Percentiles rank a stretch among this genome's conserved stretches.
Evolutionary conservation across 2,888 invertebrate species (phyloP).

Genomic region (Nephrotoma flavescens): DNA sequence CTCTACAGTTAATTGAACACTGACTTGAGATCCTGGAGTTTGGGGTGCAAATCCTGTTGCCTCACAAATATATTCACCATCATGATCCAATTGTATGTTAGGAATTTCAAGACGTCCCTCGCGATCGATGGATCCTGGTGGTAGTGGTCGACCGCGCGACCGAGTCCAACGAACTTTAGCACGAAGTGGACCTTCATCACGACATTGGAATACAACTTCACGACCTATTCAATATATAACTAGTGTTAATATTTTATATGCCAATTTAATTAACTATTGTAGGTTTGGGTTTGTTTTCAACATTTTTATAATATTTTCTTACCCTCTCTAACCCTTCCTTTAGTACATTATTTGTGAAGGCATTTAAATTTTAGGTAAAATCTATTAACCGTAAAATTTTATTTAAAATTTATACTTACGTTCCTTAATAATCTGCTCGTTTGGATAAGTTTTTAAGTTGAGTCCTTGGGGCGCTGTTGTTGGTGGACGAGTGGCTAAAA

Average conservation of each 20-base stretch:
- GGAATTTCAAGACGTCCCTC: constrained; percentile 78
- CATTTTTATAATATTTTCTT: constrained; percentile 18
- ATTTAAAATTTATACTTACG: constrained; percentile 44
- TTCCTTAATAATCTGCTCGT: constrained; percentile 64
- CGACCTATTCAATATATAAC: constrained; percentile 42
- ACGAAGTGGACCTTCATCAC: constrained; percentile 71
- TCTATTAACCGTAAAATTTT: not conserved
- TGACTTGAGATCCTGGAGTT: constrained; percentile 47
- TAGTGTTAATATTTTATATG: not conserved
- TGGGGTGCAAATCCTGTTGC: constrained; percentile 49
- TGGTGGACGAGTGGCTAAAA: constrained; percentile 11
- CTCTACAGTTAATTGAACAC: constrained; percentile 59
- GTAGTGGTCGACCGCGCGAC: constrained; percentile 55
- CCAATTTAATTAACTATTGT: not conserved
- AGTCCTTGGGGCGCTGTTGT: constrained; percentile 27
- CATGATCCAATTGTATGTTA: constrained; percentile 58
- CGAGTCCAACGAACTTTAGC: constrained; percentile 62
- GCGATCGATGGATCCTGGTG: constrained; percentile 55
- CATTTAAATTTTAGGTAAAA: not conserved
- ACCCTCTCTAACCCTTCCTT: constrained; percentile 35
- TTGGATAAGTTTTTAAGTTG: constrained; percentile 60
- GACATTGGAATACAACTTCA: constrained; percentile 86
- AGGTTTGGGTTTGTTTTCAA: not conserved
- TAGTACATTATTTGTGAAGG: not conserved
- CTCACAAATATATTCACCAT: constrained; percentile 74